Percentiles rank a stretch among this genome's conserved stretches.
Evolutionary conservation across 2,888 invertebrate species (phyloP).

Genomic region (Osedax frankpressi): DNA sequence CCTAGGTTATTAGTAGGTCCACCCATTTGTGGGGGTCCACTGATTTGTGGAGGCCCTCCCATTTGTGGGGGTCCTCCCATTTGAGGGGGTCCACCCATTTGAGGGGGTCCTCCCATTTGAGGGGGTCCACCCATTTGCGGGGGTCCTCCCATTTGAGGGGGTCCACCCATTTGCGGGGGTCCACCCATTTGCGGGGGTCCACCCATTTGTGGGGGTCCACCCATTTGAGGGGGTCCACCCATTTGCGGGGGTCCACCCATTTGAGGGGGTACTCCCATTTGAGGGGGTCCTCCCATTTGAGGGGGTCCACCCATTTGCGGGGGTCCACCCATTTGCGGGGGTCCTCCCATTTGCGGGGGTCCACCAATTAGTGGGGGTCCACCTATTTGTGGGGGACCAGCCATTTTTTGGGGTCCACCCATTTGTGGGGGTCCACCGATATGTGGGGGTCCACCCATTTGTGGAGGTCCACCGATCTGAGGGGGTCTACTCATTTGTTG

Average conservation of each 20-base stretch:
- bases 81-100: conserved; percentile 12
- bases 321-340: conserved; percentile 17
- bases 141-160: not conserved
- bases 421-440: conserved; percentile 15
- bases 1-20: conserved; percentile 2
- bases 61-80: not conserved
- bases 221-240: conserved; percentile 20
- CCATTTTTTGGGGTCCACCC: not conserved
- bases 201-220: conserved; percentile 6
- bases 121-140: conserved; percentile 2
- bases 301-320: conserved; percentile 21
- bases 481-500: conserved; percentile 20
- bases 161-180: not conserved
- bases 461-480: conserved; percentile 15
- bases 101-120: conserved; percentile 8
- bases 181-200: conserved; percentile 14
- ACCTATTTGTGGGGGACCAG: not conserved
- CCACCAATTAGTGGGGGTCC: conserved; percentile 14
- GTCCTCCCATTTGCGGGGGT: conserved; percentile 11
- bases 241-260: conserved; percentile 13
- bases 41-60: conserved; percentile 5
- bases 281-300: conserved; percentile 17
- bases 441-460: conserved; percentile 20
- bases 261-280: conserved; percentile 20
- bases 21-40: conserved; percentile 16